phyloP scores from a whole-genome alignment of 1,140 invertebrate genomes.

The Drosophila sproati region DNA sequence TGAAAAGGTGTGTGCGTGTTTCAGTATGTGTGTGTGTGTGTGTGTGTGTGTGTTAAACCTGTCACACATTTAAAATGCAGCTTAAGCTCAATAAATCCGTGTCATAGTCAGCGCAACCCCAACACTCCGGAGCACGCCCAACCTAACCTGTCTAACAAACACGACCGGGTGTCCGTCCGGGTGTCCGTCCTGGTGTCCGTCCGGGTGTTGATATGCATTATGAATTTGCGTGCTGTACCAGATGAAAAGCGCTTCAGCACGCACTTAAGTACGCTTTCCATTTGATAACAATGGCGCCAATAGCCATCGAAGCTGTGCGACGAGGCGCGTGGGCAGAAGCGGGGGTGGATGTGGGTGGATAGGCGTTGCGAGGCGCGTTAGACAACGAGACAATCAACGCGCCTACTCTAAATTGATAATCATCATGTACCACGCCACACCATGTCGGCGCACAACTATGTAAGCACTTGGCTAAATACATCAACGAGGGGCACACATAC shows the following conservation, averaged over 20 bases:
- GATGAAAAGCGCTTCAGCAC: constrained; percentile 63
- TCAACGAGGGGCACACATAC: neutral
- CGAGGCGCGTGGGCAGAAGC: no score
- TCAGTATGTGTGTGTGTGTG: neutral
- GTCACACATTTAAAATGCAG: constrained; percentile 18
- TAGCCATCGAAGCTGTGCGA: neutral
- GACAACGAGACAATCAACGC: constrained; percentile 36
- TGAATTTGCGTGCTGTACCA: constrained; percentile 54
- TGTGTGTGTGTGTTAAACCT: neutral
- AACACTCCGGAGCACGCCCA: neutral
- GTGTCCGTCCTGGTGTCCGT: constrained; percentile 1
- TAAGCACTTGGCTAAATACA: constrained; percentile 10
- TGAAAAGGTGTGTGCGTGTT: neutral
- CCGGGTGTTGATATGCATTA: constrained; percentile 53
- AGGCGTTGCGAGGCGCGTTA: neutral
- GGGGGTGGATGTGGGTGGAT: neutral
- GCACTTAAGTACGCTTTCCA: constrained; percentile 64
- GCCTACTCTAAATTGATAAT: constrained; percentile 40
- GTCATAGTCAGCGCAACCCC: constrained; percentile 10
- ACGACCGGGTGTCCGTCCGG: constrained; percentile 1
- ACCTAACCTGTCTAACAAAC: constrained; percentile 26
- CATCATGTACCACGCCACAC: constrained; percentile 9
- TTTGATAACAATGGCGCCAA: constrained; percentile 53
- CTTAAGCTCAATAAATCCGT: constrained; percentile 46
- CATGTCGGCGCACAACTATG: constrained; percentile 17